phyloP scores from a whole-genome alignment of 2,797 vertebrate genomes.

The Chanos chanos region DNA sequence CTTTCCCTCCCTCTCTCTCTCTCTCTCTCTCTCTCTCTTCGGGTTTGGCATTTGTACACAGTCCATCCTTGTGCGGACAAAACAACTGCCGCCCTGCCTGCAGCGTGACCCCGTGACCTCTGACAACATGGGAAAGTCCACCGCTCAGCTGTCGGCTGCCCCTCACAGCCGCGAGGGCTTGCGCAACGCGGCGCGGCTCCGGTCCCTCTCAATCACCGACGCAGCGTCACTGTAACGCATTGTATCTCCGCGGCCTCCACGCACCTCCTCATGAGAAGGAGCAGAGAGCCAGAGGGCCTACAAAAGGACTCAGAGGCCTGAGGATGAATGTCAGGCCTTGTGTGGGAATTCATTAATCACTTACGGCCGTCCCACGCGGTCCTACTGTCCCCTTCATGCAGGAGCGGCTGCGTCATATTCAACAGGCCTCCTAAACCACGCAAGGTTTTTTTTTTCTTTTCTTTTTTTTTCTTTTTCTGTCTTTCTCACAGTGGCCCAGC shows the following conservation, averaged over 20 bases:
- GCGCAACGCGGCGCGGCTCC: conserved; percentile 14
- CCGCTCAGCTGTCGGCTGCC: conserved; percentile 67
- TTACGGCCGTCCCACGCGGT: conserved; percentile 31
- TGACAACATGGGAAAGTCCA: conserved; percentile 75
- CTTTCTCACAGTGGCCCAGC: conserved; percentile 37
- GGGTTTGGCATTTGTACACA: conserved; percentile 52
- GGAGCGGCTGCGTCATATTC: conserved; percentile 3
- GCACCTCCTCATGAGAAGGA: not conserved
- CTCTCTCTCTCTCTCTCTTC: conserved; percentile 12
- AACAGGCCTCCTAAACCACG: not conserved
- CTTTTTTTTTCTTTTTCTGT: not conserved
- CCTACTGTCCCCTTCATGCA: conserved; percentile 14
- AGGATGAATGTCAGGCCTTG: conserved; percentile 17
- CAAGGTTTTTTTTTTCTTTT: conserved; percentile 9
- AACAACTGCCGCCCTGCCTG: conserved; percentile 70
- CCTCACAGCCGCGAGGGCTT: conserved; percentile 24
- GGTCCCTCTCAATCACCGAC: not conserved
- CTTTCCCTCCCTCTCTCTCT: conserved; percentile 14
- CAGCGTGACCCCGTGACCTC: conserved; percentile 58
- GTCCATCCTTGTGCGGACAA: conserved; percentile 59
- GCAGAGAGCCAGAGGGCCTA: not conserved
- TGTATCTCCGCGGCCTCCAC: conserved; percentile 1
- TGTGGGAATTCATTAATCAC: conserved; percentile 22
- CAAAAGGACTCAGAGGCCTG: conserved; percentile 17
- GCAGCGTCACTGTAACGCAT: conserved; percentile 12